Percentiles rank a stretch among this genome's conserved stretches.
Conservation (phyloP, 2,797 vertebrate genomes). For the Triplophysa bombifrons region DNA sequence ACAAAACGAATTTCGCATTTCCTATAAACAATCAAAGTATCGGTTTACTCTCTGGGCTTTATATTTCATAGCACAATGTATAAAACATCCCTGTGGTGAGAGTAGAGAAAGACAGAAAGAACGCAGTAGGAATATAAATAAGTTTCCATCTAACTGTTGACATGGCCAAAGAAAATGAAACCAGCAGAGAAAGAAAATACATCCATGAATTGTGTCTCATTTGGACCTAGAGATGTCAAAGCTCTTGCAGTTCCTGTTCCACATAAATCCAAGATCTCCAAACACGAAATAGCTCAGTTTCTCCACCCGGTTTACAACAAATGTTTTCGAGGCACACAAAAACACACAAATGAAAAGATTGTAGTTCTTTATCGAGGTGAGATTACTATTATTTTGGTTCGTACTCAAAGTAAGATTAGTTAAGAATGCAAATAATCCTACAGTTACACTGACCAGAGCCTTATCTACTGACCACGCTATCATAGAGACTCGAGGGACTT, state of each 20-base stretch:
- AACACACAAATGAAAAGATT: too few species aligned
- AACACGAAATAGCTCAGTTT: constrained; percentile 23
- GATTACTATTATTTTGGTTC: background rate
- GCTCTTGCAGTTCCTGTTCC: background rate
- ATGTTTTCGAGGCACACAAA: background rate
- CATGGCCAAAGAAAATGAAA: constrained; percentile 38
- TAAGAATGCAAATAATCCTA: background rate
- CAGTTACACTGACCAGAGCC: too few species aligned
- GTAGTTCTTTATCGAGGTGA: background rate
- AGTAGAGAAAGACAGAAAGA: background rate
- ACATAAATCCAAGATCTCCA: background rate
- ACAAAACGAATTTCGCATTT: too few species aligned
- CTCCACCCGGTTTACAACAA: background rate
- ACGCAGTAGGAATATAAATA: constrained; percentile 46
- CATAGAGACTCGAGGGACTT: too few species aligned
- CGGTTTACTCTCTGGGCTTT: too few species aligned
- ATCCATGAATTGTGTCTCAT: constrained; percentile 38
- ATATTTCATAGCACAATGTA: too few species aligned
- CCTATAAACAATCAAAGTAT: too few species aligned
- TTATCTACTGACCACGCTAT: too few species aligned
- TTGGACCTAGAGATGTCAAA: constrained; percentile 42
- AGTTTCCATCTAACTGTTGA: constrained; percentile 39
- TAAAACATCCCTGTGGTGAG: too few species aligned
- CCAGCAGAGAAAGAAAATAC: constrained; percentile 12
- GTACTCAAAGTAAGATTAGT: background rate